These are phyloP conservation scores for Manis pentadactyla DNA, from an alignment of 2,797 vertebrate genomes.

Conservation along the genomic window DNA sequence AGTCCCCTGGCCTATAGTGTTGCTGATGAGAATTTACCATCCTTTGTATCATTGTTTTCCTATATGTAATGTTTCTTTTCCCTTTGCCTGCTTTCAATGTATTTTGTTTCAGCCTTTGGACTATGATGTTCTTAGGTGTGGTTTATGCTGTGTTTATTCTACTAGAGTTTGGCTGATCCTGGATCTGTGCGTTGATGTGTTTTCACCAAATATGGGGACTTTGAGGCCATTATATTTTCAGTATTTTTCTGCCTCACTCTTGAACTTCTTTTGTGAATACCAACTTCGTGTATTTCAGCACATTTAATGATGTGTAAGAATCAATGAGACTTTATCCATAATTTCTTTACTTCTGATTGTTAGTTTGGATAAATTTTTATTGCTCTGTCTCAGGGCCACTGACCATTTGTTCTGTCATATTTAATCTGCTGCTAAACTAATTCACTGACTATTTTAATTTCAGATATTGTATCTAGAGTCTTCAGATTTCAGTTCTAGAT, in stretches of 20 bases:
- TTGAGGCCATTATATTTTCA: rapidly evolving
- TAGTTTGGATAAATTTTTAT: neutral
- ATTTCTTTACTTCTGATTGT: neutral
- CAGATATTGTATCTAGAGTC: neutral
- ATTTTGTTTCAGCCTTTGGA: neutral
- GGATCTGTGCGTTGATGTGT: neutral
- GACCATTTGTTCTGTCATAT: neutral
- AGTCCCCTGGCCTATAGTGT: too few relatives aligned
- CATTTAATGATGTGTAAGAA: neutral
- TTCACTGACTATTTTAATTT: neutral
- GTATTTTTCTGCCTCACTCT: neutral
- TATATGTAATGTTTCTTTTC: too few relatives aligned
- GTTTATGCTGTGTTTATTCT: neutral
- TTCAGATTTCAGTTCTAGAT: neutral
- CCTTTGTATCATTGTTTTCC: neutral
- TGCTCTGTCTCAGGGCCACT: neutral
- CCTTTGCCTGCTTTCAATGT: neutral
- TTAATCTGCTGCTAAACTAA: too few relatives aligned
- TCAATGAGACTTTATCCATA: neutral
- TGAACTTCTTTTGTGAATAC: neutral
- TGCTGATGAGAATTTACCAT: neutral
- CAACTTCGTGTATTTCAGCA: neutral
- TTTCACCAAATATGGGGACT: neutral
- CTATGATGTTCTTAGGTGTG: neutral
- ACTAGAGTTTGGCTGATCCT: neutral